A percentile compares a stretch with the other conserved stretches of the same genome.
phyloP scores from a whole-genome alignment of 2,797 vertebrate genomes.

The Esox masquinongy region DNA sequence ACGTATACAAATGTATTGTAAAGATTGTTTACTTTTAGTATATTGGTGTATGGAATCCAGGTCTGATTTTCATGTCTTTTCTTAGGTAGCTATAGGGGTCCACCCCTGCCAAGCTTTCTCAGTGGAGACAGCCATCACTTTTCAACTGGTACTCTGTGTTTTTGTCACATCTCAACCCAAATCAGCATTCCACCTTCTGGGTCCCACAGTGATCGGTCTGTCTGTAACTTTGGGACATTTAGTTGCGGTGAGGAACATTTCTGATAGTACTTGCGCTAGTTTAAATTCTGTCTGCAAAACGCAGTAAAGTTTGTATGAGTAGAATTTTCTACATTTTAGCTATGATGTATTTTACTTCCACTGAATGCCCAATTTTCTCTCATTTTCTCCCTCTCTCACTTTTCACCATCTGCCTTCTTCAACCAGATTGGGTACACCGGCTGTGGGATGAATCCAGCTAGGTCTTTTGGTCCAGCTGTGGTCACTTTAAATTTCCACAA shows the following conservation, averaged over 20 bases:
- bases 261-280: not conserved
- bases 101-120: slow-evolving; percentile 37
- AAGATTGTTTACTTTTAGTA: too few relatives aligned
- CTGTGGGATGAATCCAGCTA: slow-evolving; percentile 50
- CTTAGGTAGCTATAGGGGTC: slow-evolving; percentile 36
- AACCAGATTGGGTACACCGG: slow-evolving; percentile 41
- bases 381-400: not conserved
- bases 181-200: slow-evolving; percentile 11
- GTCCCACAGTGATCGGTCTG: slow-evolving; percentile 24
- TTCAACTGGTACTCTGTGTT: slow-evolving; percentile 46
- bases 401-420: not conserved
- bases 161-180: slow-evolving; percentile 27
- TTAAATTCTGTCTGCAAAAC: not conserved
- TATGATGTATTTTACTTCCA: not conserved
- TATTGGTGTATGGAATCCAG: not conserved
- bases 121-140: slow-evolving; percentile 39
- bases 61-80: not conserved
- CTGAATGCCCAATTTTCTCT: not conserved
- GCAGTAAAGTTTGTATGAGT: not conserved
- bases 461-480: slow-evolving; percentile 44
- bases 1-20: too few relatives aligned
- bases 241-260: slow-evolving; percentile 30
- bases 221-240: slow-evolving; percentile 50
- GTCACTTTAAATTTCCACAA: slow-evolving; percentile 36
- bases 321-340: not conserved